A percentile compares a stretch with the other conserved stretches of the same genome.
These are phyloP conservation scores for Meteorus cinctellus DNA, from an alignment of 2,888 invertebrate species.

Conservation along the genomic window DNA sequence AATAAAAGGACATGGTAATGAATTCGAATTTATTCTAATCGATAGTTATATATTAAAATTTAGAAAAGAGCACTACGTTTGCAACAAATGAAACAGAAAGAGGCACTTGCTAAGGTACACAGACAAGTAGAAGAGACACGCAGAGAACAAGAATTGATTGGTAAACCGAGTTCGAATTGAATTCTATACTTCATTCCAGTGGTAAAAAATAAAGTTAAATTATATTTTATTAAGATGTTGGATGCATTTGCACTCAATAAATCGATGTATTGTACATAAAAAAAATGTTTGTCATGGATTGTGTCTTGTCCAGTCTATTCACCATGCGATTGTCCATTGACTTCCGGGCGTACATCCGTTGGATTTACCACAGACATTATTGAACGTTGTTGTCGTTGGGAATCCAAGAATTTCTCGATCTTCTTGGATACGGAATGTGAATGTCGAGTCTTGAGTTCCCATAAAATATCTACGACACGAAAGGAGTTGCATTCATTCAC, in stretches of 20 bases:
- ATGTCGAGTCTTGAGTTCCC: constrained; percentile 96
- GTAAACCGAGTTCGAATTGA: constrained; percentile 54
- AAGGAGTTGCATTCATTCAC: background rate
- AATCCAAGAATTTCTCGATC: constrained; percentile 97
- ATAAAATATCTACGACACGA: constrained; percentile 80
- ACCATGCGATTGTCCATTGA: constrained; percentile 71
- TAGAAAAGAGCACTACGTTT: constrained; percentile 72
- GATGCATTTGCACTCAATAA: background rate
- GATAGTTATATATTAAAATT: background rate
- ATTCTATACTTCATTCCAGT: constrained; percentile 27
- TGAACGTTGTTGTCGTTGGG: constrained; percentile 86
- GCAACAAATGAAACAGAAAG: constrained; percentile 73
- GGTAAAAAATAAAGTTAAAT: constrained; percentile 15
- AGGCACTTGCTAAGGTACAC: constrained; percentile 66
- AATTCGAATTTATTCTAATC: background rate
- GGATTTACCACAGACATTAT: constrained; percentile 82
- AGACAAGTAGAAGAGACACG: constrained; percentile 67
- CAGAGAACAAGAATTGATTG: constrained; percentile 68
- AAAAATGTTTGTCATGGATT: constrained; percentile 13
- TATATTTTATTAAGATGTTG: background rate
- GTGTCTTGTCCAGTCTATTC: constrained; percentile 57
- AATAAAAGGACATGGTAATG: constrained; percentile 22
- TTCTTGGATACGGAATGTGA: constrained; percentile 96
- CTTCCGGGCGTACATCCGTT: constrained; percentile 58
- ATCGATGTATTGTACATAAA: background rate